These are phyloP conservation scores for Meteorus sp. DNA, from an alignment of 1,140 invertebrate genomes.

Conservation along the genomic window DNA sequence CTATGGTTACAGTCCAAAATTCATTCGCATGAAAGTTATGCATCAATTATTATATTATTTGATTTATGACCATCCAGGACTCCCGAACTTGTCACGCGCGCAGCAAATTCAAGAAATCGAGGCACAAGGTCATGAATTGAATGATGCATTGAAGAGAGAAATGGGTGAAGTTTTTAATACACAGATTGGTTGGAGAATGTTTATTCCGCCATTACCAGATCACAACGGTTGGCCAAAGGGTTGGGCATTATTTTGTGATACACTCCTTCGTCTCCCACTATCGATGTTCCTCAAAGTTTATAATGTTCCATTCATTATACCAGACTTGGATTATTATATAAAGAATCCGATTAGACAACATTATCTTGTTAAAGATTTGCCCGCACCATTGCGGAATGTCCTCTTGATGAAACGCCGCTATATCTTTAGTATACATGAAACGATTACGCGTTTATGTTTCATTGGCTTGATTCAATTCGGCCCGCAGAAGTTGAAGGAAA, in stretches of 20 bases:
- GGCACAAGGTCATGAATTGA: constrained; percentile 46
- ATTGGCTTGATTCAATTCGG: constrained; percentile 76
- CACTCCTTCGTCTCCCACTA: constrained; percentile 72
- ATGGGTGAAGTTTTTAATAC: constrained; percentile 59
- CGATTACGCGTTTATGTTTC: constrained; percentile 63
- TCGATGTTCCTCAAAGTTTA: constrained; percentile 72
- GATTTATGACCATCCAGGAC: constrained; percentile 63
- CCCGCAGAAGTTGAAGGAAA: constrained; percentile 67
- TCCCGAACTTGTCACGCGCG: constrained; percentile 48
- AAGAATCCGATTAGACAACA: constrained; percentile 71
- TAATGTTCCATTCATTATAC: constrained; percentile 63
- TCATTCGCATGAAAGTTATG: constrained; percentile 66
- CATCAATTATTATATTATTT: constrained; percentile 74
- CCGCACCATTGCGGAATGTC: constrained; percentile 57
- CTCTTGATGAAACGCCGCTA: constrained; percentile 67
- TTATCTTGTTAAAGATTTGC: constrained; percentile 65
- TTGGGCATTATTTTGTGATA: constrained; percentile 75
- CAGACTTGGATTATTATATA: constrained; percentile 65
- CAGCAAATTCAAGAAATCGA: constrained; percentile 53
- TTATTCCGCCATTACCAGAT: constrained; percentile 69
- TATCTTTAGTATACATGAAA: constrained; percentile 65
- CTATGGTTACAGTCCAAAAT: constrained; percentile 69
- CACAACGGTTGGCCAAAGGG: constrained; percentile 67
- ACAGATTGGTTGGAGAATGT: constrained; percentile 72
- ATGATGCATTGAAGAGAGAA: constrained; percentile 53